Percentiles rank a stretch among this genome's conserved stretches.
These are phyloP conservation scores for Hemibagrus guttatus DNA, from an alignment of 2,797 vertebrate genomes.

Conservation along the genomic window DNA sequence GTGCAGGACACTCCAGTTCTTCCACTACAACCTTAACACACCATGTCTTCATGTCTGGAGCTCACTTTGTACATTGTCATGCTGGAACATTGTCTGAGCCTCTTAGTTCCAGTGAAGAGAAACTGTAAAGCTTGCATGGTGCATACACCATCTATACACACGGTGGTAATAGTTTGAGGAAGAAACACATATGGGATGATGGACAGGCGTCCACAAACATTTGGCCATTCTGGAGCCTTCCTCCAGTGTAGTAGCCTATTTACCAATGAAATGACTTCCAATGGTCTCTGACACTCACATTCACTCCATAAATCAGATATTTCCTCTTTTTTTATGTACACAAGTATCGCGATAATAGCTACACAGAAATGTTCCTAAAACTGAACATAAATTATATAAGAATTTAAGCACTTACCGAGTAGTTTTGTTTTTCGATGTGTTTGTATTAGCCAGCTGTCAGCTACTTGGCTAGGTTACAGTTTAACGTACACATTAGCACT, in stretches of 20 bases:
- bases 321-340: neutral
- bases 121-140: neutral
- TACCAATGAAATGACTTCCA: neutral
- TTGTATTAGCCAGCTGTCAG: neutral
- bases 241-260: neutral
- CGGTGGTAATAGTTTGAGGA: neutral
- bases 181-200: neutral
- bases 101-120: too few relatives aligned
- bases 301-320: neutral
- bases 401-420: conserved; percentile 13
- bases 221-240: too few relatives aligned
- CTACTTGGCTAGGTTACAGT: neutral
- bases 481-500: conserved; percentile 20
- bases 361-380: neutral
- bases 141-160: neutral
- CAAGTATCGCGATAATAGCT: neutral
- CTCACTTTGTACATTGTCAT: too few relatives aligned
- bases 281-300: neutral
- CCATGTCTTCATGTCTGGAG: too few relatives aligned
- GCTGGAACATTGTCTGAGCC: too few relatives aligned
- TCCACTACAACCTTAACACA: too few relatives aligned
- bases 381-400: neutral
- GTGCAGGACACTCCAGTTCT: too few relatives aligned
- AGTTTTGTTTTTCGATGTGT: neutral
- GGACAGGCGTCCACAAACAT: neutral